These are phyloP conservation scores for Anas platyrhynchos DNA, from an alignment of 2,113 vertebrate genomes.

Conservation along the genomic window DNA sequence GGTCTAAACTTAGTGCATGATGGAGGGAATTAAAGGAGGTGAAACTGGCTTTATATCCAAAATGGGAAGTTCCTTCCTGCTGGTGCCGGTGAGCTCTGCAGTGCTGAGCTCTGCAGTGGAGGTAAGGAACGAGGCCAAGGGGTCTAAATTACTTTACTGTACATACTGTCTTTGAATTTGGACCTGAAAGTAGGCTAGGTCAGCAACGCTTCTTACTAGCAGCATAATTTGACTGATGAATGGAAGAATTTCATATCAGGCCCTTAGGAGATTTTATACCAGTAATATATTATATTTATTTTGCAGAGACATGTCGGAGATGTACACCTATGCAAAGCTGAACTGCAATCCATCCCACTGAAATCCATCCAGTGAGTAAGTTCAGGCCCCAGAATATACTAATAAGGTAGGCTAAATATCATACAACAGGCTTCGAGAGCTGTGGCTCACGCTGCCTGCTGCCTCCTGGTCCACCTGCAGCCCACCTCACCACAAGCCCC, in stretches of 20 bases:
- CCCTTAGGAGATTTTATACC: not conserved
- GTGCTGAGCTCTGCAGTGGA: not conserved
- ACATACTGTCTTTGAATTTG: not conserved
- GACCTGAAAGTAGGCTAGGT: not conserved
- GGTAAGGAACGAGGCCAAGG: conserved; percentile 32
- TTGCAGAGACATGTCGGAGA: not conserved
- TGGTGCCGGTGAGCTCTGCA: not conserved
- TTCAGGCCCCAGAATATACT: not conserved
- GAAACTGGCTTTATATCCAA: not conserved
- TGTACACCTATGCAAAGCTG: not conserved
- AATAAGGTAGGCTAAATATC: not conserved
- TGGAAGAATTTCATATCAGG: not conserved
- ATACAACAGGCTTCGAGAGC: not conserved
- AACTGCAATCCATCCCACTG: not conserved
- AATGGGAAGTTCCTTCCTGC: not conserved
- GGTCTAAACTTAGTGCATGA: not conserved
- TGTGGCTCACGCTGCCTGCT: not conserved
- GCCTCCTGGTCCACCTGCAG: not conserved
- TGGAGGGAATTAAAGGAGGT: not conserved
- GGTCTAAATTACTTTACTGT: conserved; percentile 15
- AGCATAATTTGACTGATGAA: not conserved
- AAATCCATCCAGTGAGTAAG: not conserved
- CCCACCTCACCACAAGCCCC: not conserved
- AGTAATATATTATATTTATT: not conserved
- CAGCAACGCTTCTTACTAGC: not conserved